Conservation (phyloP, 2,113 vertebrate species). For the Pelecanus crispus region DNA sequence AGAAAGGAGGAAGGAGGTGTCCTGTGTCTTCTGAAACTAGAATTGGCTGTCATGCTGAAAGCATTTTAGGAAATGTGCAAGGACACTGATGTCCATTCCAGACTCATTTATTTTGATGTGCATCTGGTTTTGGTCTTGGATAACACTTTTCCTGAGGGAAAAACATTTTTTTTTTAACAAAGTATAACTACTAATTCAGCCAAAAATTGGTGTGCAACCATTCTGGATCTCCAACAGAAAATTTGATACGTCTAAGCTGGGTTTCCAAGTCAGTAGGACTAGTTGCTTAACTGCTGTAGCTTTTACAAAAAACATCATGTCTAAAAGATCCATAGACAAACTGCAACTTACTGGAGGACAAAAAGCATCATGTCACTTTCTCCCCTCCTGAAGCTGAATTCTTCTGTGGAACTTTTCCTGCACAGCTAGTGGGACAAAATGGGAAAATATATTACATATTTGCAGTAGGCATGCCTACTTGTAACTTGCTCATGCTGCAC, state of each 20-base stretch:
- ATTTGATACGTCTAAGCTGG: accelerated
- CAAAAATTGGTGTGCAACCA: not conserved
- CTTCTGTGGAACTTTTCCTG: not conserved
- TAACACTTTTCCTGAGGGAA: not conserved
- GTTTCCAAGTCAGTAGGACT: not conserved
- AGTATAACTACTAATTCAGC: not conserved
- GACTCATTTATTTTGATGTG: not conserved
- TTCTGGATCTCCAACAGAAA: not conserved
- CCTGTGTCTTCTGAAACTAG: not conserved
- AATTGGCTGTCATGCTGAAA: not conserved
- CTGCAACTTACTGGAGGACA: not conserved
- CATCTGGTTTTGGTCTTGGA: not conserved
- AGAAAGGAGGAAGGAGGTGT: not conserved
- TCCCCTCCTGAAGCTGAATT: not conserved
- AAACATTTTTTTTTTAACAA: not conserved
- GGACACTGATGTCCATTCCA: not conserved
- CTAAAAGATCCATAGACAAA: not conserved
- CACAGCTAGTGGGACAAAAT: not conserved
- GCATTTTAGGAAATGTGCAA: not conserved
- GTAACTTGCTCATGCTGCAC: not conserved
- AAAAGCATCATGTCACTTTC: not conserved
- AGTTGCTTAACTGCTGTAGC: not conserved
- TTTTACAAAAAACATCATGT: not conserved
- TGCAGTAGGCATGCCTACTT: not conserved
- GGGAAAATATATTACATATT: not conserved